phyloP scores from a whole-genome alignment of 2,888 invertebrate species.

The Melipona beecheii region DNA sequence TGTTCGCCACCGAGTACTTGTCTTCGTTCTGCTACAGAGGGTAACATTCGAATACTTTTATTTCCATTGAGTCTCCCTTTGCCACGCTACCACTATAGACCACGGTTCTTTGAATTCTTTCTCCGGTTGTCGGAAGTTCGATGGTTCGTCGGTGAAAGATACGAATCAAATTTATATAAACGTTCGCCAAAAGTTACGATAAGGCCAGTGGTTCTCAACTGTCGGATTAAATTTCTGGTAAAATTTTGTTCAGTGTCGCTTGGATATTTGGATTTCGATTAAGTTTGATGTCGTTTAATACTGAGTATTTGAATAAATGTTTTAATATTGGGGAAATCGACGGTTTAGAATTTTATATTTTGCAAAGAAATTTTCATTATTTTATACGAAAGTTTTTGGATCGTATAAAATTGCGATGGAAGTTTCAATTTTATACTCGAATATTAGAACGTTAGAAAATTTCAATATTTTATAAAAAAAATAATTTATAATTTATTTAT shows the following conservation, averaged over 20 bases:
- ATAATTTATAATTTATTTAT: not conserved
- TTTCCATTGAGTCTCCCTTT: not conserved
- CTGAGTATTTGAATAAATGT: no score
- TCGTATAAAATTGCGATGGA: not conserved
- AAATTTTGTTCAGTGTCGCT: not conserved
- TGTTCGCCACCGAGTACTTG: constrained; percentile 84
- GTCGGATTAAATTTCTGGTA: not conserved
- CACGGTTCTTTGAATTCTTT: not conserved
- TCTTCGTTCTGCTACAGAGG: constrained; percentile 81
- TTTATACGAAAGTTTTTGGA: no score
- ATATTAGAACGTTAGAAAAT: not conserved
- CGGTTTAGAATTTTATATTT: no score
- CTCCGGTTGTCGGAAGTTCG: not conserved
- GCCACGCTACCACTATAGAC: no score
- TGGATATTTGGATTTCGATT: no score
- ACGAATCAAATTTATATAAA: not conserved
- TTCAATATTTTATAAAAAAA: not conserved
- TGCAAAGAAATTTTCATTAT: no score
- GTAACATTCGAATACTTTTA: not conserved
- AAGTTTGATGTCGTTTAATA: no score
- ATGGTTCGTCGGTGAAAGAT: not conserved
- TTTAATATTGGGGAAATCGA: no score
- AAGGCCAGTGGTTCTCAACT: not conserved
- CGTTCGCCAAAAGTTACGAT: not conserved
- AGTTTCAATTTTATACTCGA: not conserved